A percentile compares a stretch with the other conserved stretches of the same genome.
Conservation (phyloP, 2,888 invertebrate species). For the Spodoptera picta region DNA sequence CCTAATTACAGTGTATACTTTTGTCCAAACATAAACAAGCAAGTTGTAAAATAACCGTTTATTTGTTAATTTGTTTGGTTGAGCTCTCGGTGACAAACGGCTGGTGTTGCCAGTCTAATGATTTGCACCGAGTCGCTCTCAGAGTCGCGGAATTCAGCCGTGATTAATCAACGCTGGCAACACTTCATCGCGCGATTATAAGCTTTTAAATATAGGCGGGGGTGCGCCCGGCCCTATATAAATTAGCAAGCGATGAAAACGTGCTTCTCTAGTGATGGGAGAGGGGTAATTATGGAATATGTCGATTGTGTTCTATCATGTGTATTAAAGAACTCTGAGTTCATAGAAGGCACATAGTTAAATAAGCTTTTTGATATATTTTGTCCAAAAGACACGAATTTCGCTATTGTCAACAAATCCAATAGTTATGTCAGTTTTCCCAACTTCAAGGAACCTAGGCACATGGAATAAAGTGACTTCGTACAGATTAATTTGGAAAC, state of each 20-base stretch:
- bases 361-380: no score
- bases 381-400: no score
- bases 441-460: no score
- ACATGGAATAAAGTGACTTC: no score
- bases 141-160: constrained; percentile 68
- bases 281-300: constrained; percentile 8
- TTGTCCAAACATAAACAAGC: constrained; percentile 22
- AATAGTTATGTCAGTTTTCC: no score
- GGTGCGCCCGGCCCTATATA: constrained; percentile 81
- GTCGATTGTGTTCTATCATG: constrained; percentile 17
- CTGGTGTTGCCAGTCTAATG: constrained; percentile 57
- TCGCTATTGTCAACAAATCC: no score
- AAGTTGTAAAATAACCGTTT: constrained; percentile 45
- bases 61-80: constrained; percentile 62
- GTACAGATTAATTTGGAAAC: no score
- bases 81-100: constrained; percentile 59
- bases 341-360: no score
- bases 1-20: no score
- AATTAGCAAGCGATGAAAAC: constrained; percentile 85
- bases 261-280: constrained; percentile 62
- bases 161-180: constrained; percentile 83
- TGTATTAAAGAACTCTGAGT: background rate
- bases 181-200: constrained; percentile 87
- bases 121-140: constrained; percentile 58
- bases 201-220: constrained; percentile 84